Evolutionary conservation across 2,113 vertebrate species (phyloP), one percentile per base, ranked within the genome.

Genomic region (Catharus bicknelli): DNA sequence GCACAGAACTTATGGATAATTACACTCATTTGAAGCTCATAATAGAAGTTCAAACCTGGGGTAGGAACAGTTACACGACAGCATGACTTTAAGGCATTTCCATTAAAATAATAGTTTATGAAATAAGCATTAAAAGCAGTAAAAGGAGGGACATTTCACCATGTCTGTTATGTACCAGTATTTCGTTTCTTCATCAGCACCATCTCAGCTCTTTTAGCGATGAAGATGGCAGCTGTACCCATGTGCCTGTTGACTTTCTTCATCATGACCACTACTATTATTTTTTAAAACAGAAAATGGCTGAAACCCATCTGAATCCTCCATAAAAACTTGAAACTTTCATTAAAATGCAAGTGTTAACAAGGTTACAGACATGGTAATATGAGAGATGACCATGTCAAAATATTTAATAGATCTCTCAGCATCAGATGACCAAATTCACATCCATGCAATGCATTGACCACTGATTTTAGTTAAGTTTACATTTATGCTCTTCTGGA

Each of bases 71-170:
- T 47, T 88, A 36, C 29, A 16, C 64, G 70, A 36, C 3, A 77
- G 45, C 4, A 1, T 25, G 50, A 79, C 12, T 73, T 91, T 34
- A 58, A 91, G 29, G 23, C 27, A 70, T 47, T 84, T 45, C 36
- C 9, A 90, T 84, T 68, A 75, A 78, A 90, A 59, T 20, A 72
- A 74, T 0, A 86, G 43, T 13, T 47, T 40, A 18, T 63, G 57
- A 94, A 92, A 89, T 36, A 78, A 89, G 72, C 42, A 69, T 14
- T 73, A 62, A 83, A 59, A 36, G 51, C 68, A 87, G n/a, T 73
- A 62, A 83, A 59, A 36, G 51, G 68, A 87, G n/a, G 21, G 34
- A 42, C 6, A 38, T 54, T 93, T 73, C 34, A 72, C 21, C 42
- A 30, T 29, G 23, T 38, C 54, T 86, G 21, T 38, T 34, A 72